These are phyloP conservation scores for Karalla daura DNA, from an alignment of 2,797 vertebrate genomes.

Conservation along the genomic window DNA sequence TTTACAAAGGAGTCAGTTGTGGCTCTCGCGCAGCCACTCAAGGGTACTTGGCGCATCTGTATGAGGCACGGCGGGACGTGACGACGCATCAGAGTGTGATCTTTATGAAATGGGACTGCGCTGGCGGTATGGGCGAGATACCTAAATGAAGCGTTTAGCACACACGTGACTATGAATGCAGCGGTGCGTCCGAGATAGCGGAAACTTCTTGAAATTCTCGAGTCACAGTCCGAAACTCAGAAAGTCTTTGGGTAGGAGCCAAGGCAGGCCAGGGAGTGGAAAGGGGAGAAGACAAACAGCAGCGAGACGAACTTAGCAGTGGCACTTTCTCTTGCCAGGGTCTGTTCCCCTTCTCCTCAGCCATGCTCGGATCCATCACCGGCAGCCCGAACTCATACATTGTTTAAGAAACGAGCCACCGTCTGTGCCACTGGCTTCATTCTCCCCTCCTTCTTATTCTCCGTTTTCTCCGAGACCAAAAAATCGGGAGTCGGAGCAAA, in stretches of 20 bases:
- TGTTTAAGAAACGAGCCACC: neutral
- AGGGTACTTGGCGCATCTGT: too few species aligned
- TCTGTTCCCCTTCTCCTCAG: constrained; percentile 21
- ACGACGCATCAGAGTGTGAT: too few species aligned
- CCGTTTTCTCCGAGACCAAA: constrained; percentile 24
- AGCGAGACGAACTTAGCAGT: constrained; percentile 11
- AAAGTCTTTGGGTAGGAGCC: neutral
- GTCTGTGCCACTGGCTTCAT: neutral
- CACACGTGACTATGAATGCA: neutral
- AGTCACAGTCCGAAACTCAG: neutral
- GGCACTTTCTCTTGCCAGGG: constrained; percentile 13
- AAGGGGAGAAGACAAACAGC: constrained; percentile 4
- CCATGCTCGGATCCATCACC: constrained; percentile 23
- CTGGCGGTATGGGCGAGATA: too few species aligned
- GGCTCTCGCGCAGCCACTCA: too few species aligned
- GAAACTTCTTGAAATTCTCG: neutral
- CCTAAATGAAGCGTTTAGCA: too few species aligned
- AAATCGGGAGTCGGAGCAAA: constrained; percentile 7
- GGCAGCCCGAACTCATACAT: constrained; percentile 1
- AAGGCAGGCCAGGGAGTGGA: neutral
- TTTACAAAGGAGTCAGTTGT: too few species aligned
- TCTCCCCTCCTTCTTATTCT: constrained; percentile 2
- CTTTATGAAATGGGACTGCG: too few species aligned
- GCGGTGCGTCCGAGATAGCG: neutral
- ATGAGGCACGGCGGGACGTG: too few species aligned